Conservation (phyloP, 2,113 vertebrate species). For the Herpetotheres cachinnans region DNA sequence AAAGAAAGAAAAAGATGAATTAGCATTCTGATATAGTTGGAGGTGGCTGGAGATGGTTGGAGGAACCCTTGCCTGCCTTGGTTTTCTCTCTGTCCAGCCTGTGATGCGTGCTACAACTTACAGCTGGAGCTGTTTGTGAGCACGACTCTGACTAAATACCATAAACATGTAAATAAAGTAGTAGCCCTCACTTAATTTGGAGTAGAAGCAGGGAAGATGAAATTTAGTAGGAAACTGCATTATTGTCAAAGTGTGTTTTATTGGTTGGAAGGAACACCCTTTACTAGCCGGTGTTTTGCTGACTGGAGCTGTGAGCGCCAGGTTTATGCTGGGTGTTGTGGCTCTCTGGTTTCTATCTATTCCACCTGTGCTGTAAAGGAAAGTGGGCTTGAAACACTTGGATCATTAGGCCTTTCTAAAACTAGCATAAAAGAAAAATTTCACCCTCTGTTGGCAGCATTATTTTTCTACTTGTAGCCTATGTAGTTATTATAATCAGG, state of each 20-base stretch:
- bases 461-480: background rate
- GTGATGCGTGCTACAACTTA: background rate
- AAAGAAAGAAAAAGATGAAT: background rate
- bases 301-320: background rate
- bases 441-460: background rate
- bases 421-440: background rate
- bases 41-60: background rate
- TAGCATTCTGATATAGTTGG: rapidly evolving
- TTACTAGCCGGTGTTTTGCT: background rate
- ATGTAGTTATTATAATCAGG: background rate
- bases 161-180: background rate
- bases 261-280: background rate
- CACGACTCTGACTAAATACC: background rate
- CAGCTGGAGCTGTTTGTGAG: background rate
- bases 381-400: background rate
- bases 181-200: background rate
- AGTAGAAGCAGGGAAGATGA: background rate
- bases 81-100: background rate
- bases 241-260: background rate
- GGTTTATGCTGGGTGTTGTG: background rate
- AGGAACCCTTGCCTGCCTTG: background rate
- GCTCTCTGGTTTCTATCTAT: background rate
- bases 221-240: background rate
- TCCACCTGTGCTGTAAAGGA: background rate
- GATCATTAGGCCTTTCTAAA: background rate